phyloP scores from a whole-genome alignment of 2,888 invertebrate genomes.

The Danaus chrysippus region DNA sequence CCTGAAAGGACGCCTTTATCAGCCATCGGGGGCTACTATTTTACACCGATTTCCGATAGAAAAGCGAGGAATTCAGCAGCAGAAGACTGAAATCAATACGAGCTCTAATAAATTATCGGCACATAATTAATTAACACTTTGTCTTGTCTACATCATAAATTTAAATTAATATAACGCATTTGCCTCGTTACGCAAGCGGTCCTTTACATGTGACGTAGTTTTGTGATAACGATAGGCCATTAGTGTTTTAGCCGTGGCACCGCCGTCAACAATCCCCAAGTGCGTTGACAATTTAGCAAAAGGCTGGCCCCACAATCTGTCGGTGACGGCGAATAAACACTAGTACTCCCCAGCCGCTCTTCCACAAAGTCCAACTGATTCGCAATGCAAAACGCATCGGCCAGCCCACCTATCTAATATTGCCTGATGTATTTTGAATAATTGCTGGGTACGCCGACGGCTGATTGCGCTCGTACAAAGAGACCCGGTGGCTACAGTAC shows the following conservation, averaged over 20 bases:
- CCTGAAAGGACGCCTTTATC: background rate
- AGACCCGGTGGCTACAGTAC: conserved; percentile 44
- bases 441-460: conserved; percentile 63
- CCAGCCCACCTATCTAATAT: conserved; percentile 74
- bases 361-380: conserved; percentile 71
- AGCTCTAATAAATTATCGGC: background rate
- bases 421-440: conserved; percentile 77
- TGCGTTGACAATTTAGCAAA: conserved; percentile 59
- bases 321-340: conserved; percentile 59
- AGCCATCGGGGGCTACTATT: too few relatives aligned
- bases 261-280: conserved; percentile 50
- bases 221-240: conserved; percentile 41
- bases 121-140: conserved; percentile 1
- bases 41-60: too few relatives aligned
- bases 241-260: conserved; percentile 38
- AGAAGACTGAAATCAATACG: too few relatives aligned
- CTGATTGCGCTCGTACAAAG: conserved; percentile 70
- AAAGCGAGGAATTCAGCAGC: too few relatives aligned
- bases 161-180: conserved; percentile 26
- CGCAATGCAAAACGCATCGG: conserved; percentile 76
- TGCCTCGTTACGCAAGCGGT: conserved; percentile 24
- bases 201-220: conserved; percentile 36
- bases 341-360: conserved; percentile 53
- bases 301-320: conserved; percentile 60
- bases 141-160: conserved; percentile 15